A percentile compares a stretch with the other conserved stretches of the same genome.
Evolutionary conservation across 1,140 invertebrate genomes (phyloP).

Genomic region (Rhagoletis pomonella): DNA sequence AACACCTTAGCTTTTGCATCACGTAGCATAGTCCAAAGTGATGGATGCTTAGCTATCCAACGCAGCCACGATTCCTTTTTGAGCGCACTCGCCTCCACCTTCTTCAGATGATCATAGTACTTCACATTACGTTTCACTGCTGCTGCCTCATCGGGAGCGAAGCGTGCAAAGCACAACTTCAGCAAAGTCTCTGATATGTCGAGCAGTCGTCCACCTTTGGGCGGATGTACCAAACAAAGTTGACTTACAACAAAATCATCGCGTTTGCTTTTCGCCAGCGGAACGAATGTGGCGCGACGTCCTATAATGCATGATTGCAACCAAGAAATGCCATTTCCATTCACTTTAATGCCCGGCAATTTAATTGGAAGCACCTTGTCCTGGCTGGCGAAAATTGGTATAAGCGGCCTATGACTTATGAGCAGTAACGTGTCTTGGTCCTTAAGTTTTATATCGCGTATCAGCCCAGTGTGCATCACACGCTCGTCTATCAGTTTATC

Average conservation of each 20-base stretch:
- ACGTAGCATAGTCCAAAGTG: slow-evolving; percentile 66
- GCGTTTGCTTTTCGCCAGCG: slow-evolving; percentile 63
- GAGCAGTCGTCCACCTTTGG: slow-evolving; percentile 65
- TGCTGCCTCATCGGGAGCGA: slow-evolving; percentile 63
- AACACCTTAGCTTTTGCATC: slow-evolving; percentile 64
- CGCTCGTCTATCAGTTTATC: slow-evolving; percentile 69
- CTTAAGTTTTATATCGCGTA: slow-evolving; percentile 65
- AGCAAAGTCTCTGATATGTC: slow-evolving; percentile 69
- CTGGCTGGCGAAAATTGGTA: slow-evolving; percentile 67
- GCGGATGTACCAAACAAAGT: slow-evolving; percentile 69
- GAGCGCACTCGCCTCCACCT: slow-evolving; percentile 64
- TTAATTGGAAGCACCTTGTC: slow-evolving; percentile 66
- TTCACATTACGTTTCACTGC: slow-evolving; percentile 65
- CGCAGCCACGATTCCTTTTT: slow-evolving; percentile 65
- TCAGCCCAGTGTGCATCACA: slow-evolving; percentile 69
- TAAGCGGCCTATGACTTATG: slow-evolving; percentile 66
- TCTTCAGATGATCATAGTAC: slow-evolving; percentile 67
- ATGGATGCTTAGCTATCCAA: slow-evolving; percentile 66
- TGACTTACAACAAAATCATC: slow-evolving; percentile 69
- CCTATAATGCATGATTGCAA: slow-evolving; percentile 68
- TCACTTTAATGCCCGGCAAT: slow-evolving; percentile 66
- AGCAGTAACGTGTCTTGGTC: slow-evolving; percentile 67
- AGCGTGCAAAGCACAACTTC: slow-evolving; percentile 67
- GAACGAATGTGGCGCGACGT: slow-evolving; percentile 69
- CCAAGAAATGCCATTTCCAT: slow-evolving; percentile 70